A percentile compares a stretch with the other conserved stretches of the same genome.
These are phyloP conservation scores for Steinernema carpocapsae DNA, from an alignment of 2,888 invertebrate species.

Conservation along the genomic window DNA sequence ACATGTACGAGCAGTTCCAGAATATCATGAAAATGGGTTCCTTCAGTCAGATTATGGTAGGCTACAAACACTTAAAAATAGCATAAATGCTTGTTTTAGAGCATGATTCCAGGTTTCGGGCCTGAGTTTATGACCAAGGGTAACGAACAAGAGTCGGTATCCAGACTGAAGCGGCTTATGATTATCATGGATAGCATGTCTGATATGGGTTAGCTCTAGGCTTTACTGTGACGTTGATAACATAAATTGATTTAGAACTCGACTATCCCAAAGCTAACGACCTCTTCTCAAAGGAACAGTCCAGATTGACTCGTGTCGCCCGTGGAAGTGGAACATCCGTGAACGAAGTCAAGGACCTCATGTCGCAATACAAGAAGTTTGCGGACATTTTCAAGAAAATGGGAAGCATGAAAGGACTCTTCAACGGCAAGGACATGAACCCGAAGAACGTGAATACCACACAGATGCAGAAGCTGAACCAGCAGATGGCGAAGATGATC, in stretches of 20 bases:
- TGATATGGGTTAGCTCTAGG: conserved; percentile 76
- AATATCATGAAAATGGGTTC: conserved; percentile 99
- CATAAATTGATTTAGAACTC: conserved; percentile 75
- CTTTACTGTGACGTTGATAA: neutral
- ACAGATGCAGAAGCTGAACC: conserved; percentile 97
- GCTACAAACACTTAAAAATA: conserved; percentile 33
- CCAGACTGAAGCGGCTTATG: conserved; percentile 92
- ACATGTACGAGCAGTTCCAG: conserved; percentile 99
- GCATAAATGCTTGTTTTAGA: conserved; percentile 73
- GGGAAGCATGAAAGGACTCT: conserved; percentile 99
- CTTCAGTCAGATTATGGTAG: conserved; percentile 96
- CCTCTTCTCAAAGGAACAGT: conserved; percentile 87
- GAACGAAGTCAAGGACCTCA: conserved; percentile 78
- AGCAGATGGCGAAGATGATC: conserved; percentile 99
- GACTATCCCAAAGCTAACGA: conserved; percentile 92
- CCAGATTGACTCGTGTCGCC: conserved; percentile 83
- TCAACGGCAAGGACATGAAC: conserved; percentile 85
- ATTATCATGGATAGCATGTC: conserved; percentile 99
- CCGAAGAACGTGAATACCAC: conserved; percentile 95
- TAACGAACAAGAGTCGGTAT: conserved; percentile 97
- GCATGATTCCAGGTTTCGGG: conserved; percentile 97
- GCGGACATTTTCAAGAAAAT: conserved; percentile 98
- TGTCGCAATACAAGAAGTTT: conserved; percentile 97
- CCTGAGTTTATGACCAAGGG: conserved; percentile 94
- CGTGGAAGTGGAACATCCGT: conserved; percentile 74